Conservation (phyloP, 2,888 invertebrate species). For the Cryptus viduatorius region DNA sequence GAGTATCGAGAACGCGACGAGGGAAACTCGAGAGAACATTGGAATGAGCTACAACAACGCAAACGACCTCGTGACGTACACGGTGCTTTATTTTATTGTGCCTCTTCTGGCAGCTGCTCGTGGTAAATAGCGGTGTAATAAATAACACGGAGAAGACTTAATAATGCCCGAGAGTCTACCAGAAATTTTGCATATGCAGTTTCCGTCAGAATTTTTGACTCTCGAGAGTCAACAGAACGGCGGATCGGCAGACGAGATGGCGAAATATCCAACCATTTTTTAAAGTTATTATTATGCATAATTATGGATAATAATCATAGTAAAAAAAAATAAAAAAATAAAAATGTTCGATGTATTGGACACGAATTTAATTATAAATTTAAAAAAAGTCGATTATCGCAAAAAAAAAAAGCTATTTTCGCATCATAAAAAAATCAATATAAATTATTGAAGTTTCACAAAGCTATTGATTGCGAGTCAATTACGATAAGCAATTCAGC, state of each 20-base stretch:
- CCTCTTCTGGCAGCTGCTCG: slow-evolving; percentile 79
- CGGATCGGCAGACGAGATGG: slow-evolving; percentile 16
- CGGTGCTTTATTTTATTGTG: slow-evolving; percentile 77
- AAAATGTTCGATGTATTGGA: background rate
- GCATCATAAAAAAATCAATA: too few relatives aligned
- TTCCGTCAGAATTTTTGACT: slow-evolving; percentile 2
- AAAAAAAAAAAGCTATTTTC: too few relatives aligned
- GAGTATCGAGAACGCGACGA: slow-evolving; percentile 11
- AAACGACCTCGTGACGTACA: slow-evolving; percentile 64
- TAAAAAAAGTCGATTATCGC: too few relatives aligned
- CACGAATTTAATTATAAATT: too few relatives aligned
- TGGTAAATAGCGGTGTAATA: slow-evolving; percentile 80
- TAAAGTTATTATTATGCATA: too few relatives aligned
- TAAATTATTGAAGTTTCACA: too few relatives aligned
- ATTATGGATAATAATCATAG: too few relatives aligned
- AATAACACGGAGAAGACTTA: slow-evolving; percentile 74
- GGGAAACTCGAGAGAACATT: slow-evolving; percentile 24
- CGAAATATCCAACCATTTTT: too few relatives aligned
- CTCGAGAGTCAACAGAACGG: background rate
- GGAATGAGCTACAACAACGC: slow-evolving; percentile 44
- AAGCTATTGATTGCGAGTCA: too few relatives aligned
- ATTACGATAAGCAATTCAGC: too few relatives aligned
- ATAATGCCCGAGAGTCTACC: slow-evolving; percentile 44
- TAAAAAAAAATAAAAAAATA: background rate
- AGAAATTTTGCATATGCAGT: slow-evolving; percentile 51